Conservation (phyloP, 2,888 invertebrate species). For the Erebia epiphron region DNA sequence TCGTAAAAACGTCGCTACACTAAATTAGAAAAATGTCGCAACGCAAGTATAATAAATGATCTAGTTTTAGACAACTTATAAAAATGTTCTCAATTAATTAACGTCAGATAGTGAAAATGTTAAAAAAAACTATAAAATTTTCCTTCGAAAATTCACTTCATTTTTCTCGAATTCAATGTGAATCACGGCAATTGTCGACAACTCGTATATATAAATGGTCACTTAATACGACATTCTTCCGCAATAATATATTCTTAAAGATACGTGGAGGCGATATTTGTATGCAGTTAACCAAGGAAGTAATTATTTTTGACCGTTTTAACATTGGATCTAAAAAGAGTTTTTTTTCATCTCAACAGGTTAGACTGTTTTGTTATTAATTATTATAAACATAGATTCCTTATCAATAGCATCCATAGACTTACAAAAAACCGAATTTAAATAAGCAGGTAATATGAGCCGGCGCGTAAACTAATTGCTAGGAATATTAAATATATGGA, state of each 20-base stretch:
- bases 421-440: slow-evolving; percentile 34
- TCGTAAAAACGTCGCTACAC: slow-evolving; percentile 24
- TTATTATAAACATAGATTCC: slow-evolving; percentile 28
- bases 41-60: slow-evolving; percentile 23
- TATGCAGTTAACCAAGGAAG: slow-evolving; percentile 43
- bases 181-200: slow-evolving; percentile 59
- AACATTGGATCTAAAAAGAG: slow-evolving; percentile 40
- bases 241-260: slow-evolving; percentile 45
- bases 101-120: not conserved
- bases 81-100: slow-evolving; percentile 7
- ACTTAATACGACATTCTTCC: slow-evolving; percentile 59
- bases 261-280: slow-evolving; percentile 37
- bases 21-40: slow-evolving; percentile 19
- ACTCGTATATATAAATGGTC: slow-evolving; percentile 65
- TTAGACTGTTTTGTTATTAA: slow-evolving; percentile 34
- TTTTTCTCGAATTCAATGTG: slow-evolving; percentile 52
- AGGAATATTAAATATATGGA: slow-evolving; percentile 24
- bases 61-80: slow-evolving; percentile 19
- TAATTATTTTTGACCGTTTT: slow-evolving; percentile 44
- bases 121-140: not conserved
- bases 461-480: slow-evolving; percentile 26
- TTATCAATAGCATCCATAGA: slow-evolving; percentile 33
- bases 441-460: slow-evolving; percentile 29
- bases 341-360: slow-evolving; percentile 31
- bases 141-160: not conserved